phyloP scores from a whole-genome alignment of 1,140 invertebrate species.

The Lepidurus packardi region DNA sequence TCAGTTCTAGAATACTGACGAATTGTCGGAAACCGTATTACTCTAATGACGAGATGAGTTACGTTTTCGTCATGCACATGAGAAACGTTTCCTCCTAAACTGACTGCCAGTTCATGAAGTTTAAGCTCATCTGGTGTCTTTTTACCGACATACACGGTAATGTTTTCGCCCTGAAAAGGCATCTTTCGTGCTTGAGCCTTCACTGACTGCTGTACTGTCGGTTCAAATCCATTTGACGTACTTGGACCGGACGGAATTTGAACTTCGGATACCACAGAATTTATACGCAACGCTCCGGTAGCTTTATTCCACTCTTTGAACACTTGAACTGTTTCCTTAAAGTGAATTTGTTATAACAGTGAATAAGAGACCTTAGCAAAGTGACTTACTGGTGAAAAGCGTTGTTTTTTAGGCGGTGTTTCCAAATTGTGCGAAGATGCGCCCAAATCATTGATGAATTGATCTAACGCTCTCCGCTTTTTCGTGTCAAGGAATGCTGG shows the following conservation, averaged over 20 bases:
- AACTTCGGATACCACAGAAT: not conserved
- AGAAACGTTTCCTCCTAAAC: conserved; percentile 45
- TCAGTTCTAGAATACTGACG: not conserved
- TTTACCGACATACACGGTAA: not conserved
- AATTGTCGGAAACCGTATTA: not conserved
- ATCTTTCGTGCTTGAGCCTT: not conserved
- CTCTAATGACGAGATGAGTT: conserved; percentile 47
- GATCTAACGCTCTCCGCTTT: not conserved
- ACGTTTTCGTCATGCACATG: conserved; percentile 44
- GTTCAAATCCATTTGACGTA: not conserved
- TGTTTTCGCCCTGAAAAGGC: not conserved
- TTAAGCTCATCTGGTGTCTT: conserved; percentile 35
- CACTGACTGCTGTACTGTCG: conserved; percentile 20
- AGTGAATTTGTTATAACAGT: not conserved
- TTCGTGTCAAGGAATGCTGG: not conserved
- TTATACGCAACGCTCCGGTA: not conserved
- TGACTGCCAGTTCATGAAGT: conserved; percentile 43
- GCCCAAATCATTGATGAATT: not conserved
- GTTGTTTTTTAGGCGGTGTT: not conserved
- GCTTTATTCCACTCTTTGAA: not conserved
- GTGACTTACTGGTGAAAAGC: not conserved
- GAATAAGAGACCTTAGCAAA: not conserved
- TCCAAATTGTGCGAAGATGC: not conserved
- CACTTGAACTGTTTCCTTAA: not conserved
- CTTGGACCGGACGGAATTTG: not conserved